Evolutionary conservation across 2,797 vertebrate genomes (phyloP).

Genomic region (Tapera naevia): DNA sequence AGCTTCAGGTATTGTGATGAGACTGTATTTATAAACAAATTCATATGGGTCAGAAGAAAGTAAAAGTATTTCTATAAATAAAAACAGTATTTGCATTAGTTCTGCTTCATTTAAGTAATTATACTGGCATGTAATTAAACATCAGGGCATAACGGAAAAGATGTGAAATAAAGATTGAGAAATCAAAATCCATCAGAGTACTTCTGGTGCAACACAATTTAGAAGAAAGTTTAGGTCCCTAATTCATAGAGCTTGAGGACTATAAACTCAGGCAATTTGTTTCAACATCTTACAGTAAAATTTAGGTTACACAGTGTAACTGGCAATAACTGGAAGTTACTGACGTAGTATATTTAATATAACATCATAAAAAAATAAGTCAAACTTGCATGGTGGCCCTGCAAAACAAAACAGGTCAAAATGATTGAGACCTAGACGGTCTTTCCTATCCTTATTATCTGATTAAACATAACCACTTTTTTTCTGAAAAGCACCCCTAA

Average conservation of each 20-base stretch:
- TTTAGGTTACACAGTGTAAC: not conserved
- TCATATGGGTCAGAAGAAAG: not conserved
- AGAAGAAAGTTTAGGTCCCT: not conserved
- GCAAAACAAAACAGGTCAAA: not conserved
- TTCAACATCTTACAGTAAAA: not conserved
- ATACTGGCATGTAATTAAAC: not conserved
- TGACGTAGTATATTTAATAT: not conserved
- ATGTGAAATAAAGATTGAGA: not conserved
- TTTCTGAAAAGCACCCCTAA: not conserved
- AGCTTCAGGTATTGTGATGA: not conserved
- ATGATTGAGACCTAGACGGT: not conserved
- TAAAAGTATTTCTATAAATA: not conserved
- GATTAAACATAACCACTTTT: not conserved
- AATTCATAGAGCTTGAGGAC: not conserved
- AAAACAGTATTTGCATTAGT: not conserved
- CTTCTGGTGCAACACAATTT: not conserved
- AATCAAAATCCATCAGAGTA: not conserved
- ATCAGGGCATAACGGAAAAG: not conserved
- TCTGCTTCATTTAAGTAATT: not conserved
- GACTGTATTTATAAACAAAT: not conserved
- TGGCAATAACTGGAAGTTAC: not conserved
- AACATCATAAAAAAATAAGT: not conserved
- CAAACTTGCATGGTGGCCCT: not conserved
- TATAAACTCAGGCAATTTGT: not conserved
- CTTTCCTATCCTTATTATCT: not conserved